Evolutionary conservation across 2,797 vertebrate genomes (phyloP).

Genomic region (Caiman crocodilus): DNA sequence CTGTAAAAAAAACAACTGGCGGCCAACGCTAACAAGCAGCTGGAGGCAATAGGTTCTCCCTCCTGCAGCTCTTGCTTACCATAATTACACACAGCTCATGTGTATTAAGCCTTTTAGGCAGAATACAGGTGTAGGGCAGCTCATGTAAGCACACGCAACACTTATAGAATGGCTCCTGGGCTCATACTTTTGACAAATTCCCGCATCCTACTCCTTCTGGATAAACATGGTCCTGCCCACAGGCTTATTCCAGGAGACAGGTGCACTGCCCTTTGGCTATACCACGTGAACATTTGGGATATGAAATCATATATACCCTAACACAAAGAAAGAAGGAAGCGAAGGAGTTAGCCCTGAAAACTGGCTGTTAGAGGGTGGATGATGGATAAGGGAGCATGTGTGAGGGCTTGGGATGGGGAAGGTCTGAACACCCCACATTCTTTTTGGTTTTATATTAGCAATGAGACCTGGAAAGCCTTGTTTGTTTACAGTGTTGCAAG

Average conservation of each 20-base stretch:
- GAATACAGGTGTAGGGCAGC: not conserved
- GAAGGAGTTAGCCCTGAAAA: not conserved
- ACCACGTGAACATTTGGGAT: not conserved
- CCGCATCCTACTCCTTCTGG: not conserved
- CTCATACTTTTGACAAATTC: not conserved
- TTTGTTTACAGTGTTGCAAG: rapidly evolving
- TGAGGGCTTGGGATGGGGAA: not conserved
- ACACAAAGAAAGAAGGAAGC: not conserved
- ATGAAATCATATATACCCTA: not conserved
- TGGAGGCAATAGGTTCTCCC: not conserved
- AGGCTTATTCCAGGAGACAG: not conserved
- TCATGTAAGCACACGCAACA: not conserved
- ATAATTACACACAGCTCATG: no score
- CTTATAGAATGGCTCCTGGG: not conserved
- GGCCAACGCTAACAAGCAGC: not conserved
- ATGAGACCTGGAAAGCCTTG: not conserved
- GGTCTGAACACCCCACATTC: no score
- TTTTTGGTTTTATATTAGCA: not conserved
- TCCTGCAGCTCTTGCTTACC: not conserved
- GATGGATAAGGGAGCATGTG: rapidly evolving
- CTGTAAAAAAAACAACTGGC: not conserved
- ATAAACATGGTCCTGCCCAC: not conserved
- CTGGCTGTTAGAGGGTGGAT: rapidly evolving
- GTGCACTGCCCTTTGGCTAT: not conserved
- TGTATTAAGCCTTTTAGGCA: not conserved